Evolutionary conservation across 35 echinoderm and acorn worm species (phyloP), one percentile per base, ranked within the genome.

Genomic region (Patiria miniata): DNA sequence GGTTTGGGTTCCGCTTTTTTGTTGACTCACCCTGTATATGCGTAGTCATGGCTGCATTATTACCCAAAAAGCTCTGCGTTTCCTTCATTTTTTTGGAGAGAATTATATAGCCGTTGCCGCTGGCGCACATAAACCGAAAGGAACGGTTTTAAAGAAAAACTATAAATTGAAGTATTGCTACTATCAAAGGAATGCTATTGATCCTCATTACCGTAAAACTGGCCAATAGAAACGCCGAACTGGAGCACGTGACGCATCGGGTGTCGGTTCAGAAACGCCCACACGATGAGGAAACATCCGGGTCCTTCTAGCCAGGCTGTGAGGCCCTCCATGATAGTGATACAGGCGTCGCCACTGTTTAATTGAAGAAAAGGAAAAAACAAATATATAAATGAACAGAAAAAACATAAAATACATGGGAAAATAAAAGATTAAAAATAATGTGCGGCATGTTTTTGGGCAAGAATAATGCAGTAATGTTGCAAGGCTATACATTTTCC

Each of bases 141-240:
- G n/a, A n/a, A n/a, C n/a, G n/a, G n/a, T n/a, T n/a, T n/a, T n/a
- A n/a, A n/a, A n/a, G n/a, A n/a, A n/a, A n/a, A n/a, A n/a, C n/a
- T n/a, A n/a, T n/a, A n/a, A n/a, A n/a, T n/a, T n/a, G n/a, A n/a
- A n/a, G n/a, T n/a, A n/a, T n/a, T n/a, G n/a, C n/a, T n/a, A n/a
- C n/a, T n/a, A n/a, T n/a, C n/a, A n/a, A n/a, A n/a, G n/a, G n/a
- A n/a, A n/a, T n/a, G n/a, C n/a, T 32, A 36, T 47, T 47, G 65
- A 73, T 23, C 15, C 4, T 50, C 12, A 79, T 68, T 87, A 97
- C 95, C 95, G 58, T 97, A 97, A 7, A 93, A 86, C 54, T 97
- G 95, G 16, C 91, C 91, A n/a, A 86, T 90, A 17, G 95, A 93
- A 9, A 97, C 95, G n/a, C 92, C 79, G 39, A 97, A 86, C 29